These are phyloP conservation scores for Hirtodrosophila cameraria DNA, from an alignment of 2,888 invertebrate genomes.

Conservation along the genomic window DNA sequence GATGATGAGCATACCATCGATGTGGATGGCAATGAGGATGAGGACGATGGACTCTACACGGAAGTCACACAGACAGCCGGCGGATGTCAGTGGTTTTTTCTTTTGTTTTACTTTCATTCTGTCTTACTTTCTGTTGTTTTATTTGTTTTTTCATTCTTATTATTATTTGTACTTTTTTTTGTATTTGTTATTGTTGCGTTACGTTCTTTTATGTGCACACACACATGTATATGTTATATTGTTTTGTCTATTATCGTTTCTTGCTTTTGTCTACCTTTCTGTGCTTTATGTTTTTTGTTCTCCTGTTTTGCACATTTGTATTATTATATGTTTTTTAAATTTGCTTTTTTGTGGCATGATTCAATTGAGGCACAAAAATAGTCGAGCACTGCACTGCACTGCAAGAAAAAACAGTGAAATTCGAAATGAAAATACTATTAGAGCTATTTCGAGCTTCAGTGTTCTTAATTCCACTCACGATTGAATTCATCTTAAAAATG, in stretches of 20 bases:
- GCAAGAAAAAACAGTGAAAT: constrained; percentile 3
- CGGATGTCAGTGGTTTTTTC: constrained; percentile 83
- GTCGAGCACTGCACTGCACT: constrained; percentile 12
- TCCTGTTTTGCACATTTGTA: constrained; percentile 23
- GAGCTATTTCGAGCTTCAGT: too few relatives aligned
- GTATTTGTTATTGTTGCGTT: constrained; percentile 28
- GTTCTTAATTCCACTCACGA: too few relatives aligned
- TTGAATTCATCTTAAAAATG: too few relatives aligned
- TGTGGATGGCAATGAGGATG: constrained; percentile 22
- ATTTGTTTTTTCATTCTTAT: constrained; percentile 19
- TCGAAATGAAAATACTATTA: too few relatives aligned
- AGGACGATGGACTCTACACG: constrained; percentile 53
- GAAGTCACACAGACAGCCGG: constrained; percentile 64
- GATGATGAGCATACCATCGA: constrained; percentile 13
- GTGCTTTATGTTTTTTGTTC: constrained; percentile 23
- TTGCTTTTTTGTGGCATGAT: constrained; percentile 33
- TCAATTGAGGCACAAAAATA: background rate
- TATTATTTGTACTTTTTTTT: constrained; percentile 27
- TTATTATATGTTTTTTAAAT: constrained; percentile 35
- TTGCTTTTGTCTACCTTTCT: constrained; percentile 22
- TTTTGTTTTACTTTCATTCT: constrained; percentile 23
- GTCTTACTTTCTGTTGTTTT: constrained; percentile 20
- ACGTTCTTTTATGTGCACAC: constrained; percentile 14
- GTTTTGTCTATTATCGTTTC: constrained; percentile 24
- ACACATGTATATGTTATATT: constrained; percentile 18